Evolutionary conservation across 1,140 invertebrate genomes (phyloP).

Genomic region (Drosophila persimilis): DNA sequence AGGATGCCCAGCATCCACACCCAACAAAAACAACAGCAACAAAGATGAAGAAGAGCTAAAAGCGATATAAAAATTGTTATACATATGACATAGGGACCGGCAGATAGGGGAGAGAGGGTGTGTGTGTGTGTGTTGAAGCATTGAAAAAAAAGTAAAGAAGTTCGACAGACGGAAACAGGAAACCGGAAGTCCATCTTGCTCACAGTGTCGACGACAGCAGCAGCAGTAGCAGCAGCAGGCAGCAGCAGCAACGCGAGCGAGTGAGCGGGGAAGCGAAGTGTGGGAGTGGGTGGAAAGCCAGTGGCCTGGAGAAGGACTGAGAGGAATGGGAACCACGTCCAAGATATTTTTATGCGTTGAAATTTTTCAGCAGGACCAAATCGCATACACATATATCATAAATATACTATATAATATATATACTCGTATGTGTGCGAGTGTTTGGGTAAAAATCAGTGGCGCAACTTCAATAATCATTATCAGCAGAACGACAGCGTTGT

Average conservation of each 20-base stretch:
- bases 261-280: not conserved
- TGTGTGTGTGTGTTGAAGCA: slow-evolving; percentile 66
- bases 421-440: slow-evolving; percentile 22
- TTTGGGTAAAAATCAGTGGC: slow-evolving; percentile 51
- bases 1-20: slow-evolving; percentile 57
- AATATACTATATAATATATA: slow-evolving; percentile 30
- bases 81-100: slow-evolving; percentile 57
- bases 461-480: slow-evolving; percentile 81
- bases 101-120: not conserved
- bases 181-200: slow-evolving; percentile 83
- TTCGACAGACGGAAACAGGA: slow-evolving; percentile 83
- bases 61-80: slow-evolving; percentile 73
- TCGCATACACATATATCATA: slow-evolving; percentile 63
- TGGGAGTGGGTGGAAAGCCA: not conserved
- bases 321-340: slow-evolving; percentile 45
- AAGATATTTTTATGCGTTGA: slow-evolving; percentile 81
- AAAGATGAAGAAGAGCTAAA: slow-evolving; percentile 35
- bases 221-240: slow-evolving; percentile 26
- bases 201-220: slow-evolving; percentile 78
- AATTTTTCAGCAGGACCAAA: slow-evolving; percentile 81
- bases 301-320: not conserved
- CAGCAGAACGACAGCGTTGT: slow-evolving; percentile 56
- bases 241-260: not conserved
- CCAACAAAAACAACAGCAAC: slow-evolving; percentile 48
- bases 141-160: slow-evolving; percentile 80